Evolutionary conservation across 2,113 vertebrate genomes (phyloP), one percentile per base, ranked within the genome.

Genomic region (Tetrax tetrax): DNA sequence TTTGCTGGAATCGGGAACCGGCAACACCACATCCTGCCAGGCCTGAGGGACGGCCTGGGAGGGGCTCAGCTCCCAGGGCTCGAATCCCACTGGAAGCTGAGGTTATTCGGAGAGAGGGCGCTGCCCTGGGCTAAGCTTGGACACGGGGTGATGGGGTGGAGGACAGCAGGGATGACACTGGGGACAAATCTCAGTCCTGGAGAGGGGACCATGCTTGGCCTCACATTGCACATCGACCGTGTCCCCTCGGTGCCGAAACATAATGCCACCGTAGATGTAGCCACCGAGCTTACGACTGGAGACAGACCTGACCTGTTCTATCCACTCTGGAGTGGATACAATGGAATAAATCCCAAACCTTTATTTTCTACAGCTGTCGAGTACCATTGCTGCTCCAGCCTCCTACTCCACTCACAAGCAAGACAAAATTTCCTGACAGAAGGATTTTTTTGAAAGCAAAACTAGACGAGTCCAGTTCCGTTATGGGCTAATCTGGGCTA

Each of bases 401-500:
- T 72, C 95, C 45, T 51, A 19, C 65, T 95, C 90, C 20, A 51
- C 64, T 94, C 88, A 43, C 66, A 69, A 94, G 59, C 70, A 85
- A 60, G 77, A 74, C 78, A 78, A 78, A 94, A 97, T 38, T 66
- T 90, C 78, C 86, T 84, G 94, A 81, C 71, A 92, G 96, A 92
- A 95, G 95, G 90, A 87, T 95, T 93, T 94, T 94, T 95, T 70
- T 94, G 94, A 85, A 89, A 97, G 87, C 77, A 89, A 76, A 96
- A 81, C 94, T 89, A 91, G 91, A 96, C 0, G 15, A 72, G 92
- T 87, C 94, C 93, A 70, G 83, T 95, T 97, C 93, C 95, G 96
- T 97, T 96, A 96, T 8, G 68, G 97, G 92, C 95, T 97, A 97
- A 97, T 97, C 92, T 97, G 93, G 95, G 94, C 94, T 96, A 97